Base-by-base conservation (phyloP, 2,797 vertebrate genomes). In the Catamblyrhynchus diadema region DNA sequence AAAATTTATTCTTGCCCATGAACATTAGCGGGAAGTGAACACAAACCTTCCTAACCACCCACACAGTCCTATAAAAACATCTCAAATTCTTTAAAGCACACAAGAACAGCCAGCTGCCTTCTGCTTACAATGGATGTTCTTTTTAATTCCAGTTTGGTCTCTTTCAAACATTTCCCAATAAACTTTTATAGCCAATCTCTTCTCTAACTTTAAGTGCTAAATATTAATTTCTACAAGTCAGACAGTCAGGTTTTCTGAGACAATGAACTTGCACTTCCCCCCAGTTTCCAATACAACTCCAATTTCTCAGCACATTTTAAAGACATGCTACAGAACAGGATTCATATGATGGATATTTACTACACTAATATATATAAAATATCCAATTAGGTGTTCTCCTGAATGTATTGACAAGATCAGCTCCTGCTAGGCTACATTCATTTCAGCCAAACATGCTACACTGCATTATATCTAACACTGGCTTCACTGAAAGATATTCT, bases 81-180 rank as follows among this genome's bases (percentile, higher is more conserved):
- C 85, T 81, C 75, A 64, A 67, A 32, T 65, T 80, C 85, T 89
- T 91, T 74, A 87, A 96, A 64, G 13, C 44, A 90, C 28, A 84
- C 9, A 11, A 82, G 94, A 96, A 91, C 69, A 93, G 78, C 91
- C 95, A 97, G 72, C 61, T 90, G 73, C 77, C 96, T 82, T 95
- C 51, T 89, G 92, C 81, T 95, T 91, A 92, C 48, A 64, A 45
- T 91, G 10, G 69, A 37, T 22, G 7, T 8, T 79, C 41, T 39
- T 79, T 93, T 89, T 83, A 39, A 16, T 86, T 85, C 18, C 72
- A 54, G 25, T 70, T 70, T 56, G 11, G 33, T 83, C 32, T 85
- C 83, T 87, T 74, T 51, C 78, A 97, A 71, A 44, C 41, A 59
- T 56, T 93, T 87, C 70, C 70, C 69, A 81, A 50, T 32, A 47